Conservation (phyloP, 2,113 vertebrate species). For the Lipotes vexillifer region DNA sequence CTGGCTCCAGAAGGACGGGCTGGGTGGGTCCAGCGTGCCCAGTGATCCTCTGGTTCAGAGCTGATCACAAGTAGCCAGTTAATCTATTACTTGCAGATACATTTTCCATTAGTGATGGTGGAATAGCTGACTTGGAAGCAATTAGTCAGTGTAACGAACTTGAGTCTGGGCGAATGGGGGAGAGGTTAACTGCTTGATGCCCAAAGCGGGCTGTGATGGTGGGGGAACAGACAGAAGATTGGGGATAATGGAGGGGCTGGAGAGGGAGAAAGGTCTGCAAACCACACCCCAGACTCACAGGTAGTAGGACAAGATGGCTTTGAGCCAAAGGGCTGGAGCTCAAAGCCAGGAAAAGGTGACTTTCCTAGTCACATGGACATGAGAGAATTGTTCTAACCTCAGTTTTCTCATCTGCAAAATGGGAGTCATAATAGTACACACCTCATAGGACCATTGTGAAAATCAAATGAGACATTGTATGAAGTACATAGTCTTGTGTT, state of each 20-base stretch:
- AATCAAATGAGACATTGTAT: not conserved
- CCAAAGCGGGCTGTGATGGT: fast-evolving
- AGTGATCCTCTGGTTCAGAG: not conserved
- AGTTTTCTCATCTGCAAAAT: not conserved
- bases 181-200: conserved; percentile 49
- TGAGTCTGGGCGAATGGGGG: conserved; percentile 12
- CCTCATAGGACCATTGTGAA: too few relatives aligned
- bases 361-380: not conserved
- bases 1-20: not conserved
- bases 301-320: not conserved
- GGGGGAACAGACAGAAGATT: not conserved
- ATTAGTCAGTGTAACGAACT: conserved; percentile 75
- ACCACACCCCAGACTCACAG: fast-evolving
- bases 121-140: conserved; percentile 67
- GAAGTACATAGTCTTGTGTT: fast-evolving
- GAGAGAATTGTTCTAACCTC: not conserved
- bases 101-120: conserved; percentile 62
- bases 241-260: not conserved
- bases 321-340: not conserved
- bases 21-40: not conserved
- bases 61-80: conserved; percentile 30
- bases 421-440: not conserved
- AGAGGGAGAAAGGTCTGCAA: fast-evolving
- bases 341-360: not conserved
- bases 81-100: conserved; percentile 57